These are phyloP conservation scores for Drosophila helvetica DNA, from an alignment of 2,888 invertebrate species.

Conservation along the genomic window DNA sequence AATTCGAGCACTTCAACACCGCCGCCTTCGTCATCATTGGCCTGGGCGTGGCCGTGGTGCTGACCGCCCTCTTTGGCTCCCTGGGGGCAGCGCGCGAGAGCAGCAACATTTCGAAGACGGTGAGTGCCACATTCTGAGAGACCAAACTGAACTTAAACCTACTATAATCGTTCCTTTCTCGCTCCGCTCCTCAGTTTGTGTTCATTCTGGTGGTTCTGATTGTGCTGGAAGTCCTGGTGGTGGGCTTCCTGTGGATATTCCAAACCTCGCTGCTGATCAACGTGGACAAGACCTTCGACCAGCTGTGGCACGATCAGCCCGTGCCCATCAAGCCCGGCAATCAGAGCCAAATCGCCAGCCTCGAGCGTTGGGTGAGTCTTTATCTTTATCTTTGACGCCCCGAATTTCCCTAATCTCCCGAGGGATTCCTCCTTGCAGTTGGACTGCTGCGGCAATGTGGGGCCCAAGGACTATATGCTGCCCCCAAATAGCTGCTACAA, in stretches of 20 bases:
- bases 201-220: conserved; percentile 67
- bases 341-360: conserved; percentile 72
- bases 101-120: conserved; percentile 71
- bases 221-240: conserved; percentile 67
- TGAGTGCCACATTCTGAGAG: conserved; percentile 38
- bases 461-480: conserved; percentile 72
- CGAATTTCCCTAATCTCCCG: too few relatives aligned
- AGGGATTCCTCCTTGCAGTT: conserved; percentile 53
- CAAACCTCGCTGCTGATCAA: conserved; percentile 75
- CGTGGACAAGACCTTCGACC: conserved; percentile 76
- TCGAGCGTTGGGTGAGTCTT: conserved; percentile 77
- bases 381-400: too few relatives aligned
- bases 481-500: conserved; percentile 78
- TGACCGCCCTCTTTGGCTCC: conserved; percentile 68
- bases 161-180: too few relatives aligned
- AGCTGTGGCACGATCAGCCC: conserved; percentile 76
- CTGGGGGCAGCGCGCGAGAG: conserved; percentile 75
- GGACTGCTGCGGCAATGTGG: conserved; percentile 77
- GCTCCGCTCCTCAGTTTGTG: conserved; percentile 59
- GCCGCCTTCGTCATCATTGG: conserved; percentile 71
- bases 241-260: conserved; percentile 79
- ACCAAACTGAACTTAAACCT: not conserved
- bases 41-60: conserved; percentile 62
- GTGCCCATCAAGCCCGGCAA: conserved; percentile 80
- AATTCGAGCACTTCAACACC: conserved; percentile 73